These are phyloP conservation scores for Leucoraja erinaceus DNA, from an alignment of 2,113 vertebrate species.

Conservation along the genomic window DNA sequence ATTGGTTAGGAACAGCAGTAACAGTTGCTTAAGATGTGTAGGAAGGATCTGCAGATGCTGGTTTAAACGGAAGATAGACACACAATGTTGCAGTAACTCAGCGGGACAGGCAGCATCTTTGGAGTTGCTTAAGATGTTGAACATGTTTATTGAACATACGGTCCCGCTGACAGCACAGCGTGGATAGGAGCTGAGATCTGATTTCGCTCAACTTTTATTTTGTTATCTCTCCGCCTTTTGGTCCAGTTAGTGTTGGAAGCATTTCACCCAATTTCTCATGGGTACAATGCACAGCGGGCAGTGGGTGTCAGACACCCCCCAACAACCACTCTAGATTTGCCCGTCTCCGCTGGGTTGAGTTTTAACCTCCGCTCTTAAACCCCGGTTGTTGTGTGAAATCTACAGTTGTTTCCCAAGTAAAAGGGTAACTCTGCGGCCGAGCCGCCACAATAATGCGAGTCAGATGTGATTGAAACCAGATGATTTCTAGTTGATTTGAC, in stretches of 20 bases:
- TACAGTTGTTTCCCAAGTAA: neutral
- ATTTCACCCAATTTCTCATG: neutral
- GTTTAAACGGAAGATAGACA: no score
- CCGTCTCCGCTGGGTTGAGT: neutral
- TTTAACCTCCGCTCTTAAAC: neutral
- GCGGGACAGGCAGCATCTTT: no score
- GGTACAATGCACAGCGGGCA: neutral
- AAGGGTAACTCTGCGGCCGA: neutral
- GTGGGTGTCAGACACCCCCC: neutral
- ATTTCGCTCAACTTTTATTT: neutral
- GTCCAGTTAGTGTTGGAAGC: neutral
- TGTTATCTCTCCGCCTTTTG: neutral
- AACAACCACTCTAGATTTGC: no score
- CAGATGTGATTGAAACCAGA: slow-evolving; percentile 36
- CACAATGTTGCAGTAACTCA: no score
- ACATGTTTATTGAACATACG: neutral
- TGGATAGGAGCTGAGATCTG: neutral
- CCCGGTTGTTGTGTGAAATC: neutral
- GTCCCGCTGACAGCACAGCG: neutral
- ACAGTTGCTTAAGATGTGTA: no score
- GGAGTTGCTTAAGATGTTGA: neutral
- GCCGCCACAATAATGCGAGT: neutral
- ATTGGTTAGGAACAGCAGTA: neutral
- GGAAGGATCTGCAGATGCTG: no score
- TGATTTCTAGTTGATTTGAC: neutral